A percentile compares a stretch with the other conserved stretches of the same genome.
These are phyloP conservation scores for Falcaria lacertinaria DNA, from an alignment of 2,888 invertebrate genomes.

Conservation along the genomic window DNA sequence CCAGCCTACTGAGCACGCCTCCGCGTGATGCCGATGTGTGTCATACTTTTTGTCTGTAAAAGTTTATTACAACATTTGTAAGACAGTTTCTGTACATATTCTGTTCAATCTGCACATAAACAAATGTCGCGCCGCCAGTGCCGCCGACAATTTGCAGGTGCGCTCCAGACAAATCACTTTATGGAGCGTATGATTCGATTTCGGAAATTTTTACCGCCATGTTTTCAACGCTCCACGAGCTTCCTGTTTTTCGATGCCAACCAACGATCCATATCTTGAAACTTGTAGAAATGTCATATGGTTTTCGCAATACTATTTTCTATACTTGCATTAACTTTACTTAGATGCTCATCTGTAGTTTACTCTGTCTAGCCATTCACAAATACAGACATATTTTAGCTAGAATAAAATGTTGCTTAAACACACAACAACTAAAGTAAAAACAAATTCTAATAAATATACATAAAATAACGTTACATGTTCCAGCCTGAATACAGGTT, in stretches of 20 bases:
- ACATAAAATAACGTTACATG: too few species aligned
- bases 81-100: too few species aligned
- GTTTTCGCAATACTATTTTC: not conserved
- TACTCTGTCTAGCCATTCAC: not conserved
- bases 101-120: conserved; percentile 2
- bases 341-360: not conserved
- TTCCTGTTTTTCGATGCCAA: conserved; percentile 17
- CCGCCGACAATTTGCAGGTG: conserved; percentile 25
- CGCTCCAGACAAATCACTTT: conserved; percentile 44
- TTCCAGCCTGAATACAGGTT: too few species aligned
- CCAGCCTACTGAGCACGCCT: too few species aligned
- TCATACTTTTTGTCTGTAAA: too few species aligned
- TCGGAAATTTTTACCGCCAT: conserved; percentile 44
- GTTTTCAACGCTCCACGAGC: conserved; percentile 32
- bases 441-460: too few species aligned
- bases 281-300: not conserved
- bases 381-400: not conserved
- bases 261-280: conserved; percentile 1
- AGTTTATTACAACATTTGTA: too few species aligned
- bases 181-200: conserved; percentile 59
- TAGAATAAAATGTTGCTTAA: not conserved
- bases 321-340: not conserved
- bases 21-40: too few species aligned
- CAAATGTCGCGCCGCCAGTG: conserved; percentile 9
- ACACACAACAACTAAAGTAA: too few species aligned